phyloP scores from a whole-genome alignment of 2,113 vertebrate genomes.

The Strix aluco region DNA sequence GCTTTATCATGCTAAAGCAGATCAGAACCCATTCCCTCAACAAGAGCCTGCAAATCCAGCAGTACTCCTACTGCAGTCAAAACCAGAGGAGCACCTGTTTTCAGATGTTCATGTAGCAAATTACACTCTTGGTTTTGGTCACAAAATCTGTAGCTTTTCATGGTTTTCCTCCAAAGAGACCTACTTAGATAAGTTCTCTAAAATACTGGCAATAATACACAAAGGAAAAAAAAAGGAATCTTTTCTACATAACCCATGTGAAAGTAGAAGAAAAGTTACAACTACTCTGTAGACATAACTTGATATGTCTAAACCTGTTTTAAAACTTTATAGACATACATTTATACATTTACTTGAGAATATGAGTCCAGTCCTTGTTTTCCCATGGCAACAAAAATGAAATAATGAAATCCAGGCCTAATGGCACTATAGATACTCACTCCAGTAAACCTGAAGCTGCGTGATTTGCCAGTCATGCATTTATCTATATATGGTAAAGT shows the following conservation, averaged over 20 bases:
- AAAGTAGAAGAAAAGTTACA: background rate
- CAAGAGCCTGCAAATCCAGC: background rate
- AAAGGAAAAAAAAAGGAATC: background rate
- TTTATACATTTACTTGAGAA: background rate
- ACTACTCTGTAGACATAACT: background rate
- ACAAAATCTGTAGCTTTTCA: background rate
- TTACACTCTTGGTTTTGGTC: background rate
- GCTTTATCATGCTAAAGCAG: background rate
- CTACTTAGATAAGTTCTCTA: background rate
- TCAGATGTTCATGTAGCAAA: background rate
- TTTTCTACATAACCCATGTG: background rate
- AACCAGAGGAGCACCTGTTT: background rate
- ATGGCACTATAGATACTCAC: constrained; percentile 42
- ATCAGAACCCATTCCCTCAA: background rate
- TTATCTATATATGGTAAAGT: constrained; percentile 65
- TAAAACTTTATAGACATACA: background rate
- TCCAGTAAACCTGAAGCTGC: constrained; percentile 57
- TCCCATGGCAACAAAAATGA: constrained; percentile 35
- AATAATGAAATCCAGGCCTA: constrained; percentile 40
- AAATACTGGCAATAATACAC: background rate
- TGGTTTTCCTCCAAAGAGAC: background rate
- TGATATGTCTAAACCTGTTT: background rate
- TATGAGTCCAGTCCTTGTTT: background rate
- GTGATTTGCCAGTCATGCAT: constrained; percentile 68
- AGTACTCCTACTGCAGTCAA: background rate